Conservation (phyloP, 2,888 invertebrate species). For the Cephus pulcher region DNA sequence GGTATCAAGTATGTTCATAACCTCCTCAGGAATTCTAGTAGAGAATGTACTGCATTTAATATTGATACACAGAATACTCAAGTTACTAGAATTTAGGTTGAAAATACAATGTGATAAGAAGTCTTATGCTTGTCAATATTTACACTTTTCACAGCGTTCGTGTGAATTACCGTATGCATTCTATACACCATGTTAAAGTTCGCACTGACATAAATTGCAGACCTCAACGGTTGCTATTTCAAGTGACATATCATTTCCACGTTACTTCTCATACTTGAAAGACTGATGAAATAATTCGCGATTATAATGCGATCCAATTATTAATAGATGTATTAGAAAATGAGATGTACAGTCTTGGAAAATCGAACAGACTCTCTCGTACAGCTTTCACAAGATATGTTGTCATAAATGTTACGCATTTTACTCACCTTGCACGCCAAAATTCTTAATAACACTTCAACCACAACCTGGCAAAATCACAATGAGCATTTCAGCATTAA, state of each 20-base stretch:
- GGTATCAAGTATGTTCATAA: neutral
- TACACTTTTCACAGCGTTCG: neutral
- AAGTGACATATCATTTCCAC: neutral
- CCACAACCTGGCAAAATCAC: neutral
- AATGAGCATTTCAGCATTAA: neutral
- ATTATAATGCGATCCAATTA: neutral
- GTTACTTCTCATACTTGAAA: neutral
- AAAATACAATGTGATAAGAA: neutral
- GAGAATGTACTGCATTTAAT: neutral
- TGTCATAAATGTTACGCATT: neutral
- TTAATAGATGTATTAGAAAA: neutral
- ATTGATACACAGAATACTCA: neutral
- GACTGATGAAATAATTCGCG: neutral
- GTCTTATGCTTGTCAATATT: neutral
- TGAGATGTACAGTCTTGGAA: neutral
- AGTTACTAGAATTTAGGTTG: constrained; percentile 4
- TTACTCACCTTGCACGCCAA: neutral
- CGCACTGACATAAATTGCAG: neutral
- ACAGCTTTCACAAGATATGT: neutral
- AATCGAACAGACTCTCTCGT: neutral
- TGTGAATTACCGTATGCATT: neutral
- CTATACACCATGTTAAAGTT: neutral
- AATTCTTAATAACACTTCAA: neutral
- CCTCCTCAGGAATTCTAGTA: neutral
- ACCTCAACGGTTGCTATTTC: neutral